Percentiles rank a stretch among this genome's conserved stretches.
phyloP scores from a whole-genome alignment of 2,113 vertebrate species.

The Larimichthys polyactis region DNA sequence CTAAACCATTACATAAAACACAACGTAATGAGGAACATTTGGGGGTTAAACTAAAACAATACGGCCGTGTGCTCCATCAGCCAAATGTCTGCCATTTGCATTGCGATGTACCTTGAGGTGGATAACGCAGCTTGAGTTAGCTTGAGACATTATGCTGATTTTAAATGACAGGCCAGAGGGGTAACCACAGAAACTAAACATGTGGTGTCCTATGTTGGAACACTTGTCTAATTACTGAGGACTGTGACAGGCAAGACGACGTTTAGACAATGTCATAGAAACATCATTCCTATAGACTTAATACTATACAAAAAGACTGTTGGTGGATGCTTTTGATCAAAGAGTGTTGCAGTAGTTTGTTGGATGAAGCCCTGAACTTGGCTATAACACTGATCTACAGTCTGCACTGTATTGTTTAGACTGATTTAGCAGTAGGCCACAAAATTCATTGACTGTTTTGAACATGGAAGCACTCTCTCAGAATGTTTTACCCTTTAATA shows the following conservation, averaged over 20 bases:
- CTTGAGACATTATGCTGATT: conserved; percentile 29
- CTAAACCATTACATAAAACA: conserved; percentile 68
- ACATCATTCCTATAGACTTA: neutral
- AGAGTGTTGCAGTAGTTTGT: neutral
- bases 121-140: conserved; percentile 32
- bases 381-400: neutral
- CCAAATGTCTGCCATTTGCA: conserved; percentile 45
- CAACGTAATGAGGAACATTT: conserved; percentile 74
- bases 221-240: conserved; percentile 34
- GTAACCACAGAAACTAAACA: conserved; percentile 28
- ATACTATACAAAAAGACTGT: neutral
- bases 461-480: conserved; percentile 36
- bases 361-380: neutral
- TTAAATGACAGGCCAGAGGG: conserved; percentile 19
- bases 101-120: conserved; percentile 54
- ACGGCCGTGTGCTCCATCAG: conserved; percentile 31
- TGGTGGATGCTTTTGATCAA: conserved; percentile 7
- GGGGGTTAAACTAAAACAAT: conserved; percentile 66
- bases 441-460: conserved; percentile 3
- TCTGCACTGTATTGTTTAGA: neutral
- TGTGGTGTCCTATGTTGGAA: conserved; percentile 11
- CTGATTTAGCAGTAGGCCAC: neutral
- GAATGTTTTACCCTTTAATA: neutral
- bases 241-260: neutral
- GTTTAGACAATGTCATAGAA: neutral